Evolutionary conservation across 2,797 vertebrate genomes (phyloP).

Genomic region (Gymnothorax reevesii): DNA sequence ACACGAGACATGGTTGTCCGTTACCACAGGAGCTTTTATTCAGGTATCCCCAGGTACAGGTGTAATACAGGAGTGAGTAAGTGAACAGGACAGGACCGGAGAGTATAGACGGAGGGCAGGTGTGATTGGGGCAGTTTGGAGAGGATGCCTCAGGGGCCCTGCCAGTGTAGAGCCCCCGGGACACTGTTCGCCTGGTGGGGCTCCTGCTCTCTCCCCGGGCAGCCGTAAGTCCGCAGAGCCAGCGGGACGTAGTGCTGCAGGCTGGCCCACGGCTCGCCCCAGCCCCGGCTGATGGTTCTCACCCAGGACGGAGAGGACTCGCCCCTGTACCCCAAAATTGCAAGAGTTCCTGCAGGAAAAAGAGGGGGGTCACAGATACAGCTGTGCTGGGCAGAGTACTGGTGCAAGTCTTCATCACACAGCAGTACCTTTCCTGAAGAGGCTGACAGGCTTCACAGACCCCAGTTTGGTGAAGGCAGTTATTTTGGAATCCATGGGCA

Average conservation of each 20-base stretch:
- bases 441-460: slow-evolving; percentile 48
- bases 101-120: neutral
- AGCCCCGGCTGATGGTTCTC: slow-evolving; percentile 48
- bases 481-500: slow-evolving; percentile 44
- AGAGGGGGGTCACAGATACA: slow-evolving; percentile 5
- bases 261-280: slow-evolving; percentile 48
- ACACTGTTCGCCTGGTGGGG: neutral
- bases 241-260: slow-evolving; percentile 51
- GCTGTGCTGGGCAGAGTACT: neutral
- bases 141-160: neutral
- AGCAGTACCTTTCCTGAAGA: slow-evolving; percentile 48
- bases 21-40: slow-evolving; percentile 10
- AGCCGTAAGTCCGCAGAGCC: slow-evolving; percentile 50
- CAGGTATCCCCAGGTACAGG: neutral
- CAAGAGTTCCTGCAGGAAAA: slow-evolving; percentile 58
- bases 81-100: neutral
- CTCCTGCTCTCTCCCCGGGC: slow-evolving; percentile 20
- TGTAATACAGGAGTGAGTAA: slow-evolving; percentile 2
- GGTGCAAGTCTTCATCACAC: neutral
- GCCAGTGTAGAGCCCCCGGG: slow-evolving; percentile 18
- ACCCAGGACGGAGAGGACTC: slow-evolving; percentile 51
- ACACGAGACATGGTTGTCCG: neutral
- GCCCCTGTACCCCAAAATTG: slow-evolving; percentile 55
- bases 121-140: neutral
- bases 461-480: slow-evolving; percentile 48